Base-by-base conservation (phyloP, 2,113 vertebrate genomes). In the Gasterosteus nipponicus region DNA sequence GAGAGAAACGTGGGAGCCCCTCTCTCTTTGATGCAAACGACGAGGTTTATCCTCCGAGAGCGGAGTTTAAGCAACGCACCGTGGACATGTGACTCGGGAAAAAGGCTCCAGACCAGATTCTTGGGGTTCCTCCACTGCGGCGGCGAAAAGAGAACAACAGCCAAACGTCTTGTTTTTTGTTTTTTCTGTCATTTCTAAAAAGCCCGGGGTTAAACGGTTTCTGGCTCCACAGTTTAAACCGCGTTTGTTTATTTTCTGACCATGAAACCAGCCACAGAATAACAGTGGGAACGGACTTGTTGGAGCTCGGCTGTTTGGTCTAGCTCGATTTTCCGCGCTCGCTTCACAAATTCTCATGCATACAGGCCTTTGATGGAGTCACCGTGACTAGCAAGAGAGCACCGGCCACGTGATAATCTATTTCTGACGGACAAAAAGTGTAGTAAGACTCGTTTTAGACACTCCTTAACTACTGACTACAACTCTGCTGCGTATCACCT, bases 251-350 rank as follows among this genome's bases (percentile, higher is more conserved):
- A 91, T 94, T 93, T 93, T 93, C 86, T 93, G 90, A 94, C 91
- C 91, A 94, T 94, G 91, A 94, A 93, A 94, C 91, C 85, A 89
- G 94, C 92, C 93, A 89, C 93, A 92, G 85, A 92, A 92, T 91
- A 89, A 89, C 89, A 94, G 86, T 88, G 84, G 86, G 90, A 92
- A 87, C 77, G 82, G 86, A 92, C 88, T 91, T 89, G 84, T 89
- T 79, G 90, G 90, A 90, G 87, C 85, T 90, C 39, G 66, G 77
- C 83, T 94, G 91, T 93, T 94, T 93, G 91, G 93, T 94, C 93
- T 93, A 92, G 84, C 86, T 91, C 78, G 81, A 88, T 92, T 93
- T 90, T 89, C 82, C 86, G 84, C 70, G 80, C 87, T 93, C 85
- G 73, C 86, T 89, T 91, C 87, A 89, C 90, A 90, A 89, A 90